Percentiles rank a stretch among this genome's conserved stretches.
These are phyloP conservation scores for Sclerurus mexicanus DNA, from an alignment of 2,113 vertebrate species.

Conservation along the genomic window DNA sequence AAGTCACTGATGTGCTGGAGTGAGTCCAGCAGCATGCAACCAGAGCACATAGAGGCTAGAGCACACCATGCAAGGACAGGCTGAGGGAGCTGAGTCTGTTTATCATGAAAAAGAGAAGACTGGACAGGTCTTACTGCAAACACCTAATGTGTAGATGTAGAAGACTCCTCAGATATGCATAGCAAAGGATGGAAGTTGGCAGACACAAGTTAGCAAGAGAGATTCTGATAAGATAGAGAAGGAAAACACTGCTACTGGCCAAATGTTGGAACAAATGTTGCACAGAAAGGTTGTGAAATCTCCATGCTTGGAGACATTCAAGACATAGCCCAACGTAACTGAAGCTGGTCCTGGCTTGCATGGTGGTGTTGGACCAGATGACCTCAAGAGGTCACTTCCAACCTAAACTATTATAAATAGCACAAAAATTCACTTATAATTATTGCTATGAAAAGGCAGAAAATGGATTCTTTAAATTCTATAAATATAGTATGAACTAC, in stretches of 20 bases:
- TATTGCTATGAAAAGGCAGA: not conserved
- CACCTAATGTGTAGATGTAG: accelerated
- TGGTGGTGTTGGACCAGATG: not conserved
- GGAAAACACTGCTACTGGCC: not conserved
- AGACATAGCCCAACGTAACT: accelerated
- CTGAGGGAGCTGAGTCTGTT: not conserved
- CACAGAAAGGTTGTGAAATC: not conserved
- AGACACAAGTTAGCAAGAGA: not conserved
- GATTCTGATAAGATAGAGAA: not conserved
- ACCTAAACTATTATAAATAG: not conserved
- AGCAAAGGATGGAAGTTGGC: not conserved
- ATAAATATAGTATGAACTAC: no score
- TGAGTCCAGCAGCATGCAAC: not conserved
- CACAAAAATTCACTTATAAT: not conserved
- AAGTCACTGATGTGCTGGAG: not conserved
- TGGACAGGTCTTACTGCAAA: not conserved
- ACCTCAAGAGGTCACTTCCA: not conserved
- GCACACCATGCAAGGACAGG: not conserved
- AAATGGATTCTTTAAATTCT: not conserved
- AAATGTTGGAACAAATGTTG: not conserved
- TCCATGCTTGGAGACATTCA: not conserved
- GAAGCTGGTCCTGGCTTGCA: not conserved
- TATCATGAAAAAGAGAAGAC: not conserved
- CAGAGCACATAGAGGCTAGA: not conserved
- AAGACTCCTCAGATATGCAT: not conserved